Conservation (phyloP, 2,888 invertebrate genomes). For the Falcaria lacertinaria region DNA sequence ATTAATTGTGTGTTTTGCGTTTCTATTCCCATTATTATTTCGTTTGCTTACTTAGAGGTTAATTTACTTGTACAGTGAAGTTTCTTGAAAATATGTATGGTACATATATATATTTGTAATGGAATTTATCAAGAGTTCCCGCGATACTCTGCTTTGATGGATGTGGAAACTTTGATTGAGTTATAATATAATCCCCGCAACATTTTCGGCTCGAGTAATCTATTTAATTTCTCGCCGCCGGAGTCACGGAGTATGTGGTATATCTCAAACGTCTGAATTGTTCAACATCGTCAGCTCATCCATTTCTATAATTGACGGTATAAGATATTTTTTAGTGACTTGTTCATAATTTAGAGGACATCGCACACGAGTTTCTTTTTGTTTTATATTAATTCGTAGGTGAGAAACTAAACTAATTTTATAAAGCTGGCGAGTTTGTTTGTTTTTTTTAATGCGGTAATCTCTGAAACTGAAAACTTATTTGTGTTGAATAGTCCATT, state of each 20-base stretch:
- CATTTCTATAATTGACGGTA: too few species aligned
- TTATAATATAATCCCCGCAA: constrained; percentile 7
- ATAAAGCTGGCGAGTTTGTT: too few species aligned
- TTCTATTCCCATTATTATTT: neutral
- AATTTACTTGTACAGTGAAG: neutral
- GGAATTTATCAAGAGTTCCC: neutral
- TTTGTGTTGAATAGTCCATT: too few species aligned
- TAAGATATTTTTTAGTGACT: too few species aligned
- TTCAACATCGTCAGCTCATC: neutral
- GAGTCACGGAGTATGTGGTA: neutral
- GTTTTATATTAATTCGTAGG: too few species aligned
- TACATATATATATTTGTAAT: neutral
- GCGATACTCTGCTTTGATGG: constrained; percentile 10
- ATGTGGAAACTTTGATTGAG: constrained; percentile 10
- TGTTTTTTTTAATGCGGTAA: too few species aligned
- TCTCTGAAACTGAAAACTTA: too few species aligned
- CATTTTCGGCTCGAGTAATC: neutral
- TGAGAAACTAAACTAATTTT: too few species aligned
- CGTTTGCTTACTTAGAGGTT: neutral
- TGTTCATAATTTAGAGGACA: too few species aligned
- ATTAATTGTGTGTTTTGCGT: neutral
- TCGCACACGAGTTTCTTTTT: too few species aligned
- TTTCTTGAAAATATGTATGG: neutral
- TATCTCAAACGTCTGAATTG: neutral
- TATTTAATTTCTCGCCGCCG: neutral